Evolutionary conservation across 2,888 invertebrate species (phyloP).

Genomic region (Isoperla grammatica): DNA sequence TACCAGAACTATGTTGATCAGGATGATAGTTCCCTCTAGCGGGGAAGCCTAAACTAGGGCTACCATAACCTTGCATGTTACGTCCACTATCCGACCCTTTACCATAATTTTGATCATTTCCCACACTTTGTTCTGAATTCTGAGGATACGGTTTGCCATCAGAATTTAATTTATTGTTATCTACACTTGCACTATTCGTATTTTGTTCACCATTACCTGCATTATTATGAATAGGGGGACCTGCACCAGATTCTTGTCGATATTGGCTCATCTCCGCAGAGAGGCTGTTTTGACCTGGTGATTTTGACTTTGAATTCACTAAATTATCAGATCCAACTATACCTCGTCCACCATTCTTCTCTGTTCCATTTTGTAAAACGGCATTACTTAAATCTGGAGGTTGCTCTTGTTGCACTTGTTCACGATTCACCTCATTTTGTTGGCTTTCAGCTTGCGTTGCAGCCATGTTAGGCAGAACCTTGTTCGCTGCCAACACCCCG

Average conservation of each 20-base stretch:
- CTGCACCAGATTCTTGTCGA: constrained; percentile 59
- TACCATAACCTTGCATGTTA: constrained; percentile 35
- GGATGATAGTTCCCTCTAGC: constrained; percentile 36
- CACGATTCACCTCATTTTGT: constrained; percentile 66
- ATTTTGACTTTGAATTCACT: constrained; percentile 60
- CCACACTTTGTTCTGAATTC: constrained; percentile 35
- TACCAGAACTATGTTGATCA: constrained; percentile 34
- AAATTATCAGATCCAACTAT: constrained; percentile 45
- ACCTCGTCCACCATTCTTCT: constrained; percentile 63
- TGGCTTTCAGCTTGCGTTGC: constrained; percentile 80
- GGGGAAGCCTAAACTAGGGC: constrained; percentile 34
- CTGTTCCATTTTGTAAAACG: constrained; percentile 68
- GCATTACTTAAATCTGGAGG: constrained; percentile 62
- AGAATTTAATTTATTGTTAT: constrained; percentile 35
- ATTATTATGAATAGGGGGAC: constrained; percentile 44
- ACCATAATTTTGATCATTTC: constrained; percentile 35
- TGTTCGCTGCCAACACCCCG: constrained; percentile 57
- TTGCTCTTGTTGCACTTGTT: constrained; percentile 60
- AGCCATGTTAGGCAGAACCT: constrained; percentile 64
- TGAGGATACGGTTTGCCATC: constrained; percentile 36
- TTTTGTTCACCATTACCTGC: constrained; percentile 35
- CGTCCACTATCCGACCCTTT: constrained; percentile 35
- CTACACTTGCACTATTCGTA: constrained; percentile 35
- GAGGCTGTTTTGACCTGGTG: constrained; percentile 52
- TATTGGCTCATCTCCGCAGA: constrained; percentile 61